Conservation (phyloP, 2,888 invertebrate species). For the Agrochola circellaris region DNA sequence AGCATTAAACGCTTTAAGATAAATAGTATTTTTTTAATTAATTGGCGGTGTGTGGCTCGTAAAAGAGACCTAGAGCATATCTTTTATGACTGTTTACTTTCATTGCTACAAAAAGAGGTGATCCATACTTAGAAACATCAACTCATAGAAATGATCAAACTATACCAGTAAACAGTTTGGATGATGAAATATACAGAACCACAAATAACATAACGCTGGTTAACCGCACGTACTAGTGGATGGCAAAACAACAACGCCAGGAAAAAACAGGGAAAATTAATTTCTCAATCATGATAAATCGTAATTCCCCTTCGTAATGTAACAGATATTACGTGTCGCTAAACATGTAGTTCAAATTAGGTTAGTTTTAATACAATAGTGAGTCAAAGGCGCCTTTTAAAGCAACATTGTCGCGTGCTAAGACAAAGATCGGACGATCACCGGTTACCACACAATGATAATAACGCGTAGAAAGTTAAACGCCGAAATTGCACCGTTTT, state of each 20-base stretch:
- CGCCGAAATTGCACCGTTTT: conserved; percentile 74
- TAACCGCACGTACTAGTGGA: conserved; percentile 42
- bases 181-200: conserved; percentile 23
- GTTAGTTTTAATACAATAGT: conserved; percentile 15
- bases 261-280: conserved; percentile 36
- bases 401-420: conserved; percentile 59
- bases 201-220: conserved; percentile 14
- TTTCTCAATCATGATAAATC: conserved; percentile 23
- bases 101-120: neutral
- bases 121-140: neutral
- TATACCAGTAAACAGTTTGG: conserved; percentile 8
- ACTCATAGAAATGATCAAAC: neutral
- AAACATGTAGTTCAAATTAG: conserved; percentile 14
- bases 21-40: conserved; percentile 21
- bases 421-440: conserved; percentile 63
- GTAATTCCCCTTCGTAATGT: conserved; percentile 30
- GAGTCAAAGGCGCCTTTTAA: conserved; percentile 10
- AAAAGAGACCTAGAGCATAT: neutral
- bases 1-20: conserved; percentile 49
- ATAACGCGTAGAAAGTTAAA: conserved; percentile 79
- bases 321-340: conserved; percentile 21
- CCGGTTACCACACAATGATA: conserved; percentile 67
- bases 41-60: neutral
- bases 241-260: conserved; percentile 20
- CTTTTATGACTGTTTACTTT: neutral